These are phyloP conservation scores for Eristalinus aeneus DNA, from an alignment of 2,888 invertebrate genomes.

Conservation along the genomic window DNA sequence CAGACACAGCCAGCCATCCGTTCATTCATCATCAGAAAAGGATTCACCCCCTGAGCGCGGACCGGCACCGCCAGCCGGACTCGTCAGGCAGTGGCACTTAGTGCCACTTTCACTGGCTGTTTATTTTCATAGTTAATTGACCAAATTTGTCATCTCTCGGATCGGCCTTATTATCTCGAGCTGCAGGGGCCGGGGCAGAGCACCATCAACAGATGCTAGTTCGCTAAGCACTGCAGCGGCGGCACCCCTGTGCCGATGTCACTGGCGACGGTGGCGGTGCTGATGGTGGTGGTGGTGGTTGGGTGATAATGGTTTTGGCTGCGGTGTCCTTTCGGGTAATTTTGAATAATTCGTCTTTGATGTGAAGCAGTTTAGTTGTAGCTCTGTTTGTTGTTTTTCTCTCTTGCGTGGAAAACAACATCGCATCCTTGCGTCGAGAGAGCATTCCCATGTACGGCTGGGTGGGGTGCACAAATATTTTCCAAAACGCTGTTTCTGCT, in stretches of 20 bases:
- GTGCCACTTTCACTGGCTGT: conserved; percentile 66
- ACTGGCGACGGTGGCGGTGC: not conserved
- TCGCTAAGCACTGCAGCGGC: conserved; percentile 27
- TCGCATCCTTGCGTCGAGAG: conserved; percentile 35
- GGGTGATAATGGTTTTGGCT: conserved; percentile 22
- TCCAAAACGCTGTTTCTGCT: conserved; percentile 32
- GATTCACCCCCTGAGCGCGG: conserved; percentile 41
- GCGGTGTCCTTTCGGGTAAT: conserved; percentile 32
- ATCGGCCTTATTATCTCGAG: conserved; percentile 70
- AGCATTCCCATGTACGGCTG: conserved; percentile 57
- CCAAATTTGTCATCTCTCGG: conserved; percentile 69
- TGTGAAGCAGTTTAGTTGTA: conserved; percentile 38
- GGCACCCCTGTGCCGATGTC: not conserved
- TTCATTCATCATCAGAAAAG: conserved; percentile 15
- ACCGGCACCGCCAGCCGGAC: conserved; percentile 2
- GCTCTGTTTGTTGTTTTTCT: conserved; percentile 50
- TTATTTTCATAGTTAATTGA: conserved; percentile 71
- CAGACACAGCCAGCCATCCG: conserved; percentile 26
- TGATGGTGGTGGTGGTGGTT: conserved; percentile 1
- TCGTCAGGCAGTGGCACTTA: conserved; percentile 50
- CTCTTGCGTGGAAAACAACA: conserved; percentile 31
- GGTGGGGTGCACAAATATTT: conserved; percentile 36
- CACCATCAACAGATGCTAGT: conserved; percentile 66
- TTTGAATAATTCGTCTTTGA: conserved; percentile 68
- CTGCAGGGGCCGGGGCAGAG: conserved; percentile 16